A percentile compares a stretch with the other conserved stretches of the same genome.
Evolutionary conservation across 2,113 vertebrate genomes (phyloP).

Genomic region (Halcyon senegalensis): DNA sequence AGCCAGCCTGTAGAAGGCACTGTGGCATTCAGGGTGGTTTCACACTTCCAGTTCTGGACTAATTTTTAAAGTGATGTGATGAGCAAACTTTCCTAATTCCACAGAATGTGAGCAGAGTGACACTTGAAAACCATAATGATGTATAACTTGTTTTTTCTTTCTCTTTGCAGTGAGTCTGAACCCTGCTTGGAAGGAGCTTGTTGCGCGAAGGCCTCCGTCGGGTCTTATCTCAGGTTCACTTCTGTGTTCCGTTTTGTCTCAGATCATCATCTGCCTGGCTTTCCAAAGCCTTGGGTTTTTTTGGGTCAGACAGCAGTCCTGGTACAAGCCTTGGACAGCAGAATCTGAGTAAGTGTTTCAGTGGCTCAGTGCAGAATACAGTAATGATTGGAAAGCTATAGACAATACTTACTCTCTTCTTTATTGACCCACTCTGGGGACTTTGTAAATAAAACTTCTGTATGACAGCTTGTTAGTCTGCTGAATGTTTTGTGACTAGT

Average conservation of each 20-base stretch:
- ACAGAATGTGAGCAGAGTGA: background rate
- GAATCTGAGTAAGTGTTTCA: constrained; percentile 83
- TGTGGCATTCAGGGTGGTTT: background rate
- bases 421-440: background rate
- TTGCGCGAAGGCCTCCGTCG: constrained; percentile 88
- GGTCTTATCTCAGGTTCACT: constrained; percentile 93
- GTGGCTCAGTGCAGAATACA: background rate
- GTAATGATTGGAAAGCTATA: background rate
- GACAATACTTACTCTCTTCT: background rate
- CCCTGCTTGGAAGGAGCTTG: constrained; percentile 93
- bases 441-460: background rate
- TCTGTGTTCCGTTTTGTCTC: constrained; percentile 92
- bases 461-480: background rate
- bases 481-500: background rate
- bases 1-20: constrained; percentile 25
- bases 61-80: background rate
- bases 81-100: background rate
- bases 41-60: background rate
- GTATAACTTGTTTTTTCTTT: background rate
- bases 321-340: constrained; percentile 84
- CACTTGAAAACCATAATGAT: constrained; percentile 5
- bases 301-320: constrained; percentile 86
- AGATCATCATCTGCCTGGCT: constrained; percentile 91
- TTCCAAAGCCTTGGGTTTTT: constrained; percentile 91
- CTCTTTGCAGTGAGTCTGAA: constrained; percentile 92